These are phyloP conservation scores for Drosophila melanocephala DNA, from an alignment of 2,888 invertebrate genomes.

Conservation along the genomic window DNA sequence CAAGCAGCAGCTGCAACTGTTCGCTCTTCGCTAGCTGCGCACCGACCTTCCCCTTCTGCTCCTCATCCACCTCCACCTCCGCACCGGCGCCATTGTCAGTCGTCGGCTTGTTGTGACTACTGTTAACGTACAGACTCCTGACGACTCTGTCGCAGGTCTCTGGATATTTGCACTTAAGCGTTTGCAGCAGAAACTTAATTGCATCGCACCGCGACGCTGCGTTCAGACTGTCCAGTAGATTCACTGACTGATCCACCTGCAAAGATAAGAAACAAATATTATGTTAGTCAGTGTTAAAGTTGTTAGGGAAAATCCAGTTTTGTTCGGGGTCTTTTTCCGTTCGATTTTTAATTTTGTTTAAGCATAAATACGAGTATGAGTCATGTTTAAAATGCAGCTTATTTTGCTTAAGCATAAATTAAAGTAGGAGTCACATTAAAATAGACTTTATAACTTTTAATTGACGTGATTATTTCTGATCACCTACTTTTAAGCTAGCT, in stretches of 20 bases:
- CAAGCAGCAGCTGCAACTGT: conserved; percentile 72
- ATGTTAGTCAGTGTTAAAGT: neutral
- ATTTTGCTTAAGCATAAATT: neutral
- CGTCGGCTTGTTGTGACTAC: conserved; percentile 63
- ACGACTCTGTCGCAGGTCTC: conserved; percentile 84
- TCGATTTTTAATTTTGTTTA: neutral
- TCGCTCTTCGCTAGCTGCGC: conserved; percentile 72
- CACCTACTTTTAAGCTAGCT: neutral
- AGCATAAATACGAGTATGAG: neutral
- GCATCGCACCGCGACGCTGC: conserved; percentile 84
- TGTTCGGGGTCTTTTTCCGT: neutral
- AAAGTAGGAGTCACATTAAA: neutral
- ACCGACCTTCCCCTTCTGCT: conserved; percentile 3
- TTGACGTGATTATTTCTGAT: too few relatives aligned
- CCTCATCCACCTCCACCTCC: conserved; percentile 3
- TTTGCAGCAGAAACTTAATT: conserved; percentile 83
- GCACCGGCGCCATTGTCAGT: conserved; percentile 62
- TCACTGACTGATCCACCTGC: conserved; percentile 85
- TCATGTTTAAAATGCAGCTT: neutral
- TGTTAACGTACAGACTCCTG: conserved; percentile 76
- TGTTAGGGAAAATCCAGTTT: neutral
- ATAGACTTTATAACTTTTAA: too few relatives aligned
- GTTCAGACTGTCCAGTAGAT: conserved; percentile 83
- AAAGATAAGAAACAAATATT: conserved; percentile 28
- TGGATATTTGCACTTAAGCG: conserved; percentile 83